Base-by-base conservation (phyloP, 2,888 invertebrate genomes). In the Tuberolachnus salignus region DNA sequence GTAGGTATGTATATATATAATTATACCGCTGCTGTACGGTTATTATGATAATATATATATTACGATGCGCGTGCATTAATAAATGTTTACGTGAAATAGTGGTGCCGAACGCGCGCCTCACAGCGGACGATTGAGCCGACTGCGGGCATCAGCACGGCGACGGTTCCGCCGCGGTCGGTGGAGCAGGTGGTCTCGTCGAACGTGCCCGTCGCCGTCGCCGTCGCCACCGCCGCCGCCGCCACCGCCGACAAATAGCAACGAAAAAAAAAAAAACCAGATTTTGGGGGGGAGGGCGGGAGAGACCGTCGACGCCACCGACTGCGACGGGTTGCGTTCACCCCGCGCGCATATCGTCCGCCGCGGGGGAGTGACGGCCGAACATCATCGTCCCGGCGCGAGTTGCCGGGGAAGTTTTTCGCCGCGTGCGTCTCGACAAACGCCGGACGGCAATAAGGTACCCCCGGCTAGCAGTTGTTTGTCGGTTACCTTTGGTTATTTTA, bases 181-280 rank as follows among this genome's bases (percentile, higher is more conserved):
- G n/a, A n/a, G 69, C 78, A 78, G 78, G 78, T 78, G 75, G 75
- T 75, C 75, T 49, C 26, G 66, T 26, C 64, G 67, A 78, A 67
- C 67, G 75, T 78, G 75, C 75, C 59, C 64, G 71, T 6, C 34
- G 34, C 34, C 34, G 34, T 6, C 6, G 34, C 34, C 34, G 34
- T 34, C 34, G 34, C 34, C 34, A 6, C 34, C 34, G 34, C 34
- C 34, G 34, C 34, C 34, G 34, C 34, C 34, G 34, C 34, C 34
- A n/a, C n/a, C n/a, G n/a, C 16, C 16, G 8, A 4, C 16, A 51
- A 11, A 16, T n/a, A 67, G n/a, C 19, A 55, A 53, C 16, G 19
- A 63, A n/a, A 55, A 51, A 16, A 23, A 23, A 23, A 2, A 59
- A 16, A 23, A 71, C 19, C 49, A 14, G 64, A 64, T 61, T 49